These are phyloP conservation scores for Ploceus nigricollis DNA, from an alignment of 2,113 vertebrate species.

Conservation along the genomic window DNA sequence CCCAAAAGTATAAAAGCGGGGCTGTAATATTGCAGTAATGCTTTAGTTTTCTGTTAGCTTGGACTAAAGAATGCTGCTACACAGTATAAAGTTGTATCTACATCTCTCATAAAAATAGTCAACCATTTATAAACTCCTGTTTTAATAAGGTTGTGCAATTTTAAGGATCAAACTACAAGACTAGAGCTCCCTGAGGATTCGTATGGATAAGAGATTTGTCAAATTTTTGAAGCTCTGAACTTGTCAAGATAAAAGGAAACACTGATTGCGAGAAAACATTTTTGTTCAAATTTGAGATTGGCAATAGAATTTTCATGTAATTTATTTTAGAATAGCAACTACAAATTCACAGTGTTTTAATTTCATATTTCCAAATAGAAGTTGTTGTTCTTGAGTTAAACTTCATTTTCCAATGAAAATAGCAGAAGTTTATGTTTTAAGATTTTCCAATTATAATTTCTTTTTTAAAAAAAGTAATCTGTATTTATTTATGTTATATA, in stretches of 20 bases:
- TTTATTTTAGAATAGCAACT: background rate
- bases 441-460: background rate
- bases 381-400: background rate
- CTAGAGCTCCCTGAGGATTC: background rate
- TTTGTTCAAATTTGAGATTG: background rate
- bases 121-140: background rate
- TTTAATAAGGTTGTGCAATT: background rate
- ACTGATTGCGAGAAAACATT: background rate
- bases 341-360: background rate
- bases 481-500: background rate
- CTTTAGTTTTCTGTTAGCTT: background rate
- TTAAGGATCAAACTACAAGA: background rate
- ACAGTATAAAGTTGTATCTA: background rate
- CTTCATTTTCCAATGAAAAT: background rate
- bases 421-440: background rate
- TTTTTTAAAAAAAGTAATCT: accelerated
- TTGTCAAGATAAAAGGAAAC: background rate
- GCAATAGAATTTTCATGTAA: background rate
- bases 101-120: background rate
- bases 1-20: background rate
- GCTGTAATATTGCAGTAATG: background rate
- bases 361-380: background rate
- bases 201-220: background rate
- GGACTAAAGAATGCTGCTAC: background rate
- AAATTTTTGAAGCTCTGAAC: background rate